phyloP scores from a whole-genome alignment of 2,113 vertebrate species.

The Tretioscincus oriximinensis region DNA sequence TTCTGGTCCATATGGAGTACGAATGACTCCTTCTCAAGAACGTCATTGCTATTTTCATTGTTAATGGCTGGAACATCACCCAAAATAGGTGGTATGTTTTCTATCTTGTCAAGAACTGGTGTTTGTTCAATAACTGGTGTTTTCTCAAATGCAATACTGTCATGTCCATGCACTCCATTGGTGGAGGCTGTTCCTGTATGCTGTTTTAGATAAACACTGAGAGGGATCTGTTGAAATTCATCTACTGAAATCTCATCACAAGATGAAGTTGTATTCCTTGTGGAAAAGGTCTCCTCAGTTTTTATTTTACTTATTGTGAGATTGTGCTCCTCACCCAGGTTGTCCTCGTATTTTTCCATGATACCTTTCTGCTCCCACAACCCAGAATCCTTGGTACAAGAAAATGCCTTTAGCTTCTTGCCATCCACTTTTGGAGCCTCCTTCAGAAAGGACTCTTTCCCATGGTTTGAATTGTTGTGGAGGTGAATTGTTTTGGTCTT shows the following conservation, averaged over 20 bases:
- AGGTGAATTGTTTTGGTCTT: constrained; percentile 41
- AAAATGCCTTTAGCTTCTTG: constrained; percentile 22
- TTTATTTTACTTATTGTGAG: constrained; percentile 9
- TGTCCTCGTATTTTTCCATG: constrained; percentile 77
- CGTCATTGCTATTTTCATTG: neutral
- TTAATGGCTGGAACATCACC: neutral
- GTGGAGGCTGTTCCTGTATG: constrained; percentile 61
- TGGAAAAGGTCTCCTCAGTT: neutral
- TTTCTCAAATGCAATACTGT: constrained; percentile 1
- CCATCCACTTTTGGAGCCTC: constrained; percentile 32
- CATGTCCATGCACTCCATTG: constrained; percentile 65
- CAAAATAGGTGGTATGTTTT: neutral
- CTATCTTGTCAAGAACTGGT: neutral
- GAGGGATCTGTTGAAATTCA: constrained; percentile 51
- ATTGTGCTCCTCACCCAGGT: constrained; percentile 41
- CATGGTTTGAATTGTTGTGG: constrained; percentile 64
- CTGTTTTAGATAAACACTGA: constrained; percentile 78
- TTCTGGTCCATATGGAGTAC: neutral
- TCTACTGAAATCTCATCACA: constrained; percentile 47
- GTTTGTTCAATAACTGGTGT: constrained; percentile 23
- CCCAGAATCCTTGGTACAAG: neutral
- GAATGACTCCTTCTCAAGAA: constrained; percentile 1
- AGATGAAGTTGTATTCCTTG: neutral
- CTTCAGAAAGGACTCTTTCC: constrained; percentile 68
- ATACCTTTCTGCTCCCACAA: constrained; percentile 42